Conservation (phyloP, 2,888 invertebrate species). For the Isoperla grammatica region DNA sequence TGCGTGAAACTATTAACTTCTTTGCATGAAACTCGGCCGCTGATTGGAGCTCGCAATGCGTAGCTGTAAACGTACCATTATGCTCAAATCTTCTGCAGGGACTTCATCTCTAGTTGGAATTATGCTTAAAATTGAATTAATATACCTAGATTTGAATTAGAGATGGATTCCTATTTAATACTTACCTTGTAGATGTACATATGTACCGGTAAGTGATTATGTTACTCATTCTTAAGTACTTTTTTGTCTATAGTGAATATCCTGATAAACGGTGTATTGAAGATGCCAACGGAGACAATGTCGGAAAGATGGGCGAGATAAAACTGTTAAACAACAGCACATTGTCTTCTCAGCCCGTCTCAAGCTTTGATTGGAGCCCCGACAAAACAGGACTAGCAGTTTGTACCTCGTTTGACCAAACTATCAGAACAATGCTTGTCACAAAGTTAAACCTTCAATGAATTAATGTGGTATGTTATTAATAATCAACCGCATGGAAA, state of each 20-base stretch:
- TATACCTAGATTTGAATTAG: too few species aligned
- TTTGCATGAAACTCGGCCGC: too few species aligned
- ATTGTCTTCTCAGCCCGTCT: slow-evolving; percentile 82
- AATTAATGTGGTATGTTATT: not conserved
- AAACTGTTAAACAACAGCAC: slow-evolving; percentile 72
- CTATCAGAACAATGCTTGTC: slow-evolving; percentile 74
- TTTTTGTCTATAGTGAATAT: slow-evolving; percentile 56
- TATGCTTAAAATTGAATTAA: too few species aligned
- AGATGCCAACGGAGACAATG: slow-evolving; percentile 62
- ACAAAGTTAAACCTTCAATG: slow-evolving; percentile 66
- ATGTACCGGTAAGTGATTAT: too few species aligned
- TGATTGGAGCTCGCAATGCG: too few species aligned
- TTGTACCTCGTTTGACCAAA: slow-evolving; percentile 89
- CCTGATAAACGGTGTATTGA: slow-evolving; percentile 67
- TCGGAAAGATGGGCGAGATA: slow-evolving; percentile 73
- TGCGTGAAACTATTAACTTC: too few species aligned
- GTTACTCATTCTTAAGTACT: not conserved
- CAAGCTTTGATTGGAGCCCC: slow-evolving; percentile 85
- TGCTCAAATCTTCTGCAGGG: too few species aligned
- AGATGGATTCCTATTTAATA: too few species aligned
- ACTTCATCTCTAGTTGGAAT: too few species aligned
- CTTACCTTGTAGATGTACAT: too few species aligned
- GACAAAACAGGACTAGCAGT: slow-evolving; percentile 85
- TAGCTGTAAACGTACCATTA: too few species aligned
- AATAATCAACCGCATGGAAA: too few species aligned